phyloP scores from a whole-genome alignment of 2,113 vertebrate species.

The Turnix velox region DNA sequence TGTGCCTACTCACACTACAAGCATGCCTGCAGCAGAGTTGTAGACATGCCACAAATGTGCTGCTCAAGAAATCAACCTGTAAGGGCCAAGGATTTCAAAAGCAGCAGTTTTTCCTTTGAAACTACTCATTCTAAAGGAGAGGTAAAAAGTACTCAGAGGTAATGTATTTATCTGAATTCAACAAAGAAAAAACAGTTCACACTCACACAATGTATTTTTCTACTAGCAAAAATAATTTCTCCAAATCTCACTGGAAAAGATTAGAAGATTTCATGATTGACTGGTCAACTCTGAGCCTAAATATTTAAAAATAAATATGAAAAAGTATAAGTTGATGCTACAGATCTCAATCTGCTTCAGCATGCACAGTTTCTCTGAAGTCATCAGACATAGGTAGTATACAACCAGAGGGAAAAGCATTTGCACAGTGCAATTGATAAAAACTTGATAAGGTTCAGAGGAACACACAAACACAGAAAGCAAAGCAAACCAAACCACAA shows the following conservation, averaged over 20 bases:
- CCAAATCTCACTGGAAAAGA: background rate
- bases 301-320: background rate
- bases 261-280: background rate
- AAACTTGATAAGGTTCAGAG: background rate
- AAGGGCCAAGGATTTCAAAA: background rate
- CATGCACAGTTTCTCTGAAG: background rate
- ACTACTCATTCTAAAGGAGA: background rate
- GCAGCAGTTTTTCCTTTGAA: background rate
- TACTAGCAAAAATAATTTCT: background rate
- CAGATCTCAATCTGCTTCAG: background rate
- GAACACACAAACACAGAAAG: background rate
- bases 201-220: background rate
- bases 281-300: background rate
- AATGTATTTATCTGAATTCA: background rate
- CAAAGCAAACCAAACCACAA: accelerated
- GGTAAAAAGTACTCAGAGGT: background rate
- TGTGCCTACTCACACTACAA: accelerated
- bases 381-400: background rate
- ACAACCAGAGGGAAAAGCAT: background rate
- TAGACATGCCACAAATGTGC: background rate
- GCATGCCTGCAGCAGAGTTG: background rate
- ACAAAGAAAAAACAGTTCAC: background rate
- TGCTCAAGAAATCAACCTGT: background rate
- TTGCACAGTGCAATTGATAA: background rate
- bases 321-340: background rate